Evolutionary conservation across 2,113 vertebrate genomes (phyloP).

Genomic region (Brachypodius melanocephalos): DNA sequence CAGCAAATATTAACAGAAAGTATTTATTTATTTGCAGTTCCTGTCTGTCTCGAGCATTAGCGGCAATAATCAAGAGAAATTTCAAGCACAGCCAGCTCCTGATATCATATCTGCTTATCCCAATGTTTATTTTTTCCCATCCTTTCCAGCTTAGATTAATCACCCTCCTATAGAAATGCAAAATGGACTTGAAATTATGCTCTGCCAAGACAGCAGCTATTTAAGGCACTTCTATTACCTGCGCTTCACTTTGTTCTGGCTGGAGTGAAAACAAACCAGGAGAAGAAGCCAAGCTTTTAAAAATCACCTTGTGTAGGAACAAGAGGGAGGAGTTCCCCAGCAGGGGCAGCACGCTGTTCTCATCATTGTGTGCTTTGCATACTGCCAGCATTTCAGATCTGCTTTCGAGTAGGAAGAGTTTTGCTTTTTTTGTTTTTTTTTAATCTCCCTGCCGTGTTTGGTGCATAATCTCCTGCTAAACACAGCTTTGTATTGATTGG

Average conservation of each 20-base stretch:
- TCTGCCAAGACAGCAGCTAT: not conserved
- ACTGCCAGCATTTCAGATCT: not conserved
- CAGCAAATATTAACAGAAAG: slow-evolving; percentile 54
- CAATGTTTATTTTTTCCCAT: slow-evolving; percentile 60
- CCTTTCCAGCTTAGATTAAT: slow-evolving; percentile 18
- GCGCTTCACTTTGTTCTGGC: not conserved
- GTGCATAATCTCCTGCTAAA: not conserved
- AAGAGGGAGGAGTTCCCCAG: not conserved
- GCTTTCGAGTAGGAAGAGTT: not conserved
- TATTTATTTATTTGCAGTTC: slow-evolving; percentile 63
- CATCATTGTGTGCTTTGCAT: not conserved
- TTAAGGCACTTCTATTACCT: not conserved
- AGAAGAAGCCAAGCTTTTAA: not conserved
- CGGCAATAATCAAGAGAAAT: slow-evolving; percentile 22
- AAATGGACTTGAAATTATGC: not conserved
- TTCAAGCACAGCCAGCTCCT: slow-evolving; percentile 37
- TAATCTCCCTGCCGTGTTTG: slow-evolving; percentile 9
- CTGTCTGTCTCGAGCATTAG: slow-evolving; percentile 35
- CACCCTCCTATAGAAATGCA: not conserved
- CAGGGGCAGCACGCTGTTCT: not conserved
- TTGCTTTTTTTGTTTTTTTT: not conserved
- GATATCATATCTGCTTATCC: slow-evolving; percentile 36
- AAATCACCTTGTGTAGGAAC: not conserved
- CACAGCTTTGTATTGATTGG: not conserved
- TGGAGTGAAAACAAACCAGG: not conserved